Evolutionary conservation across 2,113 vertebrate genomes (phyloP), one percentile per base, ranked within the genome.

Genomic region (Leptodactylus fuscus): DNA sequence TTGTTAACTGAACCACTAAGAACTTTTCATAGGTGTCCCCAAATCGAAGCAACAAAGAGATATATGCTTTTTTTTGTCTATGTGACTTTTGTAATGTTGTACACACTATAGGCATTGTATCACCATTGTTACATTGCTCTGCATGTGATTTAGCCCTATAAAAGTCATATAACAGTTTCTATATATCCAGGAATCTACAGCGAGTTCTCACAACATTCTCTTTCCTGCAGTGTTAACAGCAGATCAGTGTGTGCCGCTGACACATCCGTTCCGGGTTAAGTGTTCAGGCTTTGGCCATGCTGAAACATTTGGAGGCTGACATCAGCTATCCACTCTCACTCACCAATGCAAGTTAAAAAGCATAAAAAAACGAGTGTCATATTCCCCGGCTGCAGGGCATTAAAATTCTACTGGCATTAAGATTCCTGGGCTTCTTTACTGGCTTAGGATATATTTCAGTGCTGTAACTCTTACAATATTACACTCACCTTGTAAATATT

Each of bases 401-500:
- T 92, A 88, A 88, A 86, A 92, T 92, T 93, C 90, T 62, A 70
- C 75, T 55, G 53, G 87, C 90, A 89, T 91, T 89, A 90, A 88
- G 16, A 58, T 77, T 67, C 7, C 0, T 48, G 81, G 1, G 7
- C 24, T 55, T 82, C 88, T 90, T 88, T 88, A 87, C 91, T 87
- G 87, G 90, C 89, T 90, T 34, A 41, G 87, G 87, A 88, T 90
- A 74, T 91, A 91, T 91, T 92, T 93, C 92, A 91, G 87, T 65
- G 89, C 89, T 82, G 58, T 83, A 90, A 85, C 88, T 0, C 1
- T 89, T 89, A 88, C 0, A 88, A 88, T 77, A 88, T 90, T 89
- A 89, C 76, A 7, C 65, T 90, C 76, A 15, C 69, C 88, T 88
- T 89, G 73, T 92, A 91, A 94, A 94, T 91, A 92, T 81, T 89